Percentiles rank a stretch among this genome's conserved stretches.
Evolutionary conservation across 2,113 vertebrate genomes (phyloP).

Genomic region (Pitta sordida): DNA sequence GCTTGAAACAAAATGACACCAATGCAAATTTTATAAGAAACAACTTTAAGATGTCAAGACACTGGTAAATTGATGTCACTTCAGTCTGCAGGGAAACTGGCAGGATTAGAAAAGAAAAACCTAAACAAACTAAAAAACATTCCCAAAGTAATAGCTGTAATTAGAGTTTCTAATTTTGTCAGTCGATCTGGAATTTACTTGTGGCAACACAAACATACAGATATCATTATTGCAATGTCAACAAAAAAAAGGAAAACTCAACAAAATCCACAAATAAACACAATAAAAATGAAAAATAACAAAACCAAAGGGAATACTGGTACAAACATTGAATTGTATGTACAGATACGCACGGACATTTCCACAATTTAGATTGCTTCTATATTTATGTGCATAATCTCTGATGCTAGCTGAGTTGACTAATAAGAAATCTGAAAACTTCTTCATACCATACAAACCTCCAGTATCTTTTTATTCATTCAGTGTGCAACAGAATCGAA

Average conservation of each 20-base stretch:
- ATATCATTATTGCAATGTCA: background rate
- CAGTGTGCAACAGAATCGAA: background rate
- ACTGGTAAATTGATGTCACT: slow-evolving; percentile 59
- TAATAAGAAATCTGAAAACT: slow-evolving; percentile 8
- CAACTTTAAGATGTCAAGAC: slow-evolving; percentile 64
- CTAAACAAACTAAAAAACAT: slow-evolving; percentile 45
- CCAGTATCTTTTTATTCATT: background rate
- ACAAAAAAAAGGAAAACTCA: background rate
- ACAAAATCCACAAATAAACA: background rate
- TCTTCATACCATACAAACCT: background rate
- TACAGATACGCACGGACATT: background rate
- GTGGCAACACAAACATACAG: background rate
- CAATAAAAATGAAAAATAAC: background rate
- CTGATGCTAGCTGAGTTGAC: background rate
- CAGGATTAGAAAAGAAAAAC: slow-evolving; percentile 25
- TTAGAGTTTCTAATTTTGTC: slow-evolving; percentile 8
- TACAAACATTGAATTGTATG: background rate
- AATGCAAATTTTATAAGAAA: slow-evolving; percentile 59
- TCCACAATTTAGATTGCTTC: background rate
- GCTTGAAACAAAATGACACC: slow-evolving; percentile 60
- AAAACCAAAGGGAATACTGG: background rate
- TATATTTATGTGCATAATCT: background rate
- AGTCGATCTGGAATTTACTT: background rate
- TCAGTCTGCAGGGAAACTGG: slow-evolving; percentile 38
- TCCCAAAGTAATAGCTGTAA: background rate